Conservation (phyloP, 2,888 invertebrate genomes). For the Corythucha ciliata region DNA sequence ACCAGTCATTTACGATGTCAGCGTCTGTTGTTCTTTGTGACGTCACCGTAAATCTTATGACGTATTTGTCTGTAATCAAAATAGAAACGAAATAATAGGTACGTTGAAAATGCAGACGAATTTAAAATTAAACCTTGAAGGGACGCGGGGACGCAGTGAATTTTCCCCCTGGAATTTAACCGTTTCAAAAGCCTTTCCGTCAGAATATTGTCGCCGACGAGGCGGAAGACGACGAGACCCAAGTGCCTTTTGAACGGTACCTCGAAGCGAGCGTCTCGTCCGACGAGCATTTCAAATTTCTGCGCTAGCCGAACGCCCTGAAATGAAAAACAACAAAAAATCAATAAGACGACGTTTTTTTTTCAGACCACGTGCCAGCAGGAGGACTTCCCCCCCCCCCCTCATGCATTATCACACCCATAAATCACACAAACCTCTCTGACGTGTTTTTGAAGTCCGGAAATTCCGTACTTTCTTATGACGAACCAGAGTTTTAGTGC, state of each 20-base stretch:
- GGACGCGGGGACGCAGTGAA: slow-evolving; percentile 92
- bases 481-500: slow-evolving; percentile 95
- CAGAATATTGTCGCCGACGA: slow-evolving; percentile 73
- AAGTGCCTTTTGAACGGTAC: slow-evolving; percentile 78
- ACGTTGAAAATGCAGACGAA: neutral
- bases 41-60: slow-evolving; percentile 89
- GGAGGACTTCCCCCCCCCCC: too few species aligned
- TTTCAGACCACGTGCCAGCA: too few species aligned
- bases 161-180: slow-evolving; percentile 71
- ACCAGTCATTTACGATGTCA: slow-evolving; percentile 70
- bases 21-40: slow-evolving; percentile 57
- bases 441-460: slow-evolving; percentile 85
- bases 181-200: slow-evolving; percentile 82
- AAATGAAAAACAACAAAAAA: neutral
- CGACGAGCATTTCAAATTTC: slow-evolving; percentile 78
- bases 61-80: slow-evolving; percentile 60
- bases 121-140: slow-evolving; percentile 53
- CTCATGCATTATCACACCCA: neutral
- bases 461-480: slow-evolving; percentile 82
- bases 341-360: neutral
- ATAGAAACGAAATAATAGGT: too few species aligned
- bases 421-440: slow-evolving; percentile 56
- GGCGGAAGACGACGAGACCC: slow-evolving; percentile 82
- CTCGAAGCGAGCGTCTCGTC: slow-evolving; percentile 78
- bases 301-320: slow-evolving; percentile 82